These are phyloP conservation scores for Meteorus colon DNA, from an alignment of 2,888 invertebrate genomes.

Conservation along the genomic window DNA sequence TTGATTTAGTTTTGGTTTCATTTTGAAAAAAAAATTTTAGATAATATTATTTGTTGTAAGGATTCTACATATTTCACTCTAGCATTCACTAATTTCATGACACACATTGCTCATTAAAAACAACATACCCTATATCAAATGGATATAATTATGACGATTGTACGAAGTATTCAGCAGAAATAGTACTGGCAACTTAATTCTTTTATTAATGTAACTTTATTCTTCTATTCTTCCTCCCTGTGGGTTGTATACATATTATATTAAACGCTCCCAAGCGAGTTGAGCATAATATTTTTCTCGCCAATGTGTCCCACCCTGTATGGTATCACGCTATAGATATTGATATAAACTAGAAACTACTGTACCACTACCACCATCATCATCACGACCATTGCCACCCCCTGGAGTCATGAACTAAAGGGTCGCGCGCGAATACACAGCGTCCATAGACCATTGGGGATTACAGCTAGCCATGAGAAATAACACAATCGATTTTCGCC, in stretches of 20 bases:
- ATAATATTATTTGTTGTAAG: too few species aligned
- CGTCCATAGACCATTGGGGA: not conserved
- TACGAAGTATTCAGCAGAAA: not conserved
- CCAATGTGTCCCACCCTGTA: conserved; percentile 17
- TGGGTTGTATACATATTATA: not conserved
- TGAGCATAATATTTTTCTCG: conserved; percentile 35
- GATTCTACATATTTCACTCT: too few species aligned
- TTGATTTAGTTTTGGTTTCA: too few species aligned
- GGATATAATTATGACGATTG: not conserved
- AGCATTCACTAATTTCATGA: not conserved
- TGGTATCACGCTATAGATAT: conserved; percentile 11
- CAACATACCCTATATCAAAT: too few species aligned
- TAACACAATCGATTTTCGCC: conserved; percentile 9
- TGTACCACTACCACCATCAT: conserved; percentile 26
- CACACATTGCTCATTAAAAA: not conserved
- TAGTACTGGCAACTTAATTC: conserved; percentile 20
- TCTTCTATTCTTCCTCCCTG: not conserved
- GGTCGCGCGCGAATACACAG: not conserved
- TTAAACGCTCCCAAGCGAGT: not conserved
- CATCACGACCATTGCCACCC: conserved; percentile 58
- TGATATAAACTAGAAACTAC: not conserved
- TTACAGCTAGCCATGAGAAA: conserved; percentile 4
- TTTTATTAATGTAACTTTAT: conserved; percentile 5
- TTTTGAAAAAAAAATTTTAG: too few species aligned
- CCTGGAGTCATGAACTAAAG: conserved; percentile 53